Conservation (phyloP, 2,888 invertebrate genomes). For the Palloptera scutellata region DNA sequence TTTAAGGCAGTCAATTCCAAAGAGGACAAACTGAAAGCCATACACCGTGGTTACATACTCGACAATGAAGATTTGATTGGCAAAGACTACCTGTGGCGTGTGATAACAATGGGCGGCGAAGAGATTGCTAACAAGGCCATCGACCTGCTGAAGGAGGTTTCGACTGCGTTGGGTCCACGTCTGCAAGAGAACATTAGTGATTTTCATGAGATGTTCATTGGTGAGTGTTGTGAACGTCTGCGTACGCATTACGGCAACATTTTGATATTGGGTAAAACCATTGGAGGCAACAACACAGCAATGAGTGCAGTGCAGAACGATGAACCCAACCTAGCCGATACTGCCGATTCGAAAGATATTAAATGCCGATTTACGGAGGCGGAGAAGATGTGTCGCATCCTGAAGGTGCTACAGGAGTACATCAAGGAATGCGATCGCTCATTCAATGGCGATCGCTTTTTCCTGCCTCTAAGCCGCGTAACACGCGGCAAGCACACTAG, state of each 20-base stretch:
- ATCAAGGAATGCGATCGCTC: slow-evolving; percentile 92
- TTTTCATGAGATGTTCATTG: slow-evolving; percentile 92
- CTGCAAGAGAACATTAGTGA: slow-evolving; percentile 79
- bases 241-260: slow-evolving; percentile 88
- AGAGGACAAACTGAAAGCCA: slow-evolving; percentile 89
- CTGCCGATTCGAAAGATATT: slow-evolving; percentile 57
- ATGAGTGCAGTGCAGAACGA: slow-evolving; percentile 27
- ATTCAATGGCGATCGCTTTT: slow-evolving; percentile 86
- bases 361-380: slow-evolving; percentile 69
- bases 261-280: slow-evolving; percentile 63
- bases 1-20: slow-evolving; percentile 87
- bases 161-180: slow-evolving; percentile 90
- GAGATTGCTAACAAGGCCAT: slow-evolving; percentile 94
- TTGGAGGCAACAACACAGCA: slow-evolving; percentile 37
- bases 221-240: slow-evolving; percentile 89
- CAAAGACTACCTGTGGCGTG: slow-evolving; percentile 94
- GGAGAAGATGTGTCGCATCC: slow-evolving; percentile 88
- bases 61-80: slow-evolving; percentile 96
- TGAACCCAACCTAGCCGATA: slow-evolving; percentile 44
- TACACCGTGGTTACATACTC: slow-evolving; percentile 84
- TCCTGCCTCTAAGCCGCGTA: slow-evolving; percentile 85
- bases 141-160: slow-evolving; percentile 89
- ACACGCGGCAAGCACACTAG: slow-evolving; percentile 90
- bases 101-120: slow-evolving; percentile 88
- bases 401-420: slow-evolving; percentile 94